Evolutionary conservation across 2,113 vertebrate species (phyloP).

Genomic region (Lichenostomus cassidix): DNA sequence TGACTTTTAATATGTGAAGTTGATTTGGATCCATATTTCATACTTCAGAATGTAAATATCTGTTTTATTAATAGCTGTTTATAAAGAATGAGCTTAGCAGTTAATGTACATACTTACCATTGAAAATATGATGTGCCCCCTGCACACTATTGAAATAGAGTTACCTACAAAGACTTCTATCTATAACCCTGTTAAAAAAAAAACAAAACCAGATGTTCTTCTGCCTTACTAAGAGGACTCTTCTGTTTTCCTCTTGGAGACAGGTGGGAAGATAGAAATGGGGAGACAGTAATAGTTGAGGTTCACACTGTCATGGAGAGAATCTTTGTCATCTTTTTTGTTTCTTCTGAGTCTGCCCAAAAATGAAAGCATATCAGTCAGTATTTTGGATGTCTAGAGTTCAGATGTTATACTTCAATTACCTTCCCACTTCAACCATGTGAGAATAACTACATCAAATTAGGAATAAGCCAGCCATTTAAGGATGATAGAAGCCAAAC

Average conservation of each 20-base stretch:
- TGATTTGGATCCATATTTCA: constrained; percentile 56
- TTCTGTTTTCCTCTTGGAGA: neutral
- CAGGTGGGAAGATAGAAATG: neutral
- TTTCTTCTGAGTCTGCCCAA: neutral
- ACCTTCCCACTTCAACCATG: neutral
- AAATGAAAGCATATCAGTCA: neutral
- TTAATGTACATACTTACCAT: neutral
- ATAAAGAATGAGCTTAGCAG: constrained; percentile 19
- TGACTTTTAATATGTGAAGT: constrained; percentile 15
- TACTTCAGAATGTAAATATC: constrained; percentile 44
- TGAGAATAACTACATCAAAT: neutral
- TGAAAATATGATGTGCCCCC: neutral
- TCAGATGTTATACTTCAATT: neutral
- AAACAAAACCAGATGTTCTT: neutral
- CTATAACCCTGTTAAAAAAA: neutral
- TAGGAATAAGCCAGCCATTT: neutral
- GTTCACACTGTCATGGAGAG: neutral
- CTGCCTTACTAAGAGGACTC: neutral
- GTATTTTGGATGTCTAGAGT: neutral
- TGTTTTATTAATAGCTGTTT: constrained; percentile 60
- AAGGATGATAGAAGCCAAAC: neutral
- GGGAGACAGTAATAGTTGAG: neutral
- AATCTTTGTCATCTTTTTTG: neutral
- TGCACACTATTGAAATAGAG: neutral
- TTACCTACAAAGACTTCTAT: neutral